Evolutionary conservation across 2,113 vertebrate species (phyloP).

Genomic region (Tachysurus vachellii): DNA sequence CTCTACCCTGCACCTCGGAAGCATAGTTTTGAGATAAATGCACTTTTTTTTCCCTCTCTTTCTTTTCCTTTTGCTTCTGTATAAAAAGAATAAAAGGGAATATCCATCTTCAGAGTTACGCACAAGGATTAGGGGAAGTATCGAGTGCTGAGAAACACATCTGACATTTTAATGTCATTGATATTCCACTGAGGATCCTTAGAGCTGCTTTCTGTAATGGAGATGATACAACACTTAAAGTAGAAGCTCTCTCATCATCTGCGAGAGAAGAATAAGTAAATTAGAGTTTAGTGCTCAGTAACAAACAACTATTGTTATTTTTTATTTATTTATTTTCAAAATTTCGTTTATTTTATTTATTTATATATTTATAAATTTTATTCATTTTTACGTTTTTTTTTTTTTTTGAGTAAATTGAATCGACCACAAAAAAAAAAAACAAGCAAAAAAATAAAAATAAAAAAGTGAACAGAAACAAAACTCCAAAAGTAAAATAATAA

Average conservation of each 20-base stretch:
- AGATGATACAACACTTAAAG: background rate
- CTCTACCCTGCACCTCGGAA: constrained; percentile 7
- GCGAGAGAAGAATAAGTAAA: background rate
- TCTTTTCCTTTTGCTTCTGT: background rate
- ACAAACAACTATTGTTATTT: too few species aligned
- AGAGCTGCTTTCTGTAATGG: background rate
- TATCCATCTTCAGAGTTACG: background rate
- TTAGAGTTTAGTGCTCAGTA: too few species aligned
- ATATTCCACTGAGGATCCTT: background rate
- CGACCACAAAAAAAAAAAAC: too few species aligned
- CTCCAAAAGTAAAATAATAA: too few species aligned
- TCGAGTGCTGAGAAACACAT: background rate
- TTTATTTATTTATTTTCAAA: too few species aligned
- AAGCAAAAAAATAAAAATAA: too few species aligned
- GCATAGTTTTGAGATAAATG: constrained; percentile 18
- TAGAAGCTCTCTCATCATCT: background rate
- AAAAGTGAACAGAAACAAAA: too few species aligned
- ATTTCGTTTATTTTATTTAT: too few species aligned
- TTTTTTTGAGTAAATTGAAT: too few species aligned
- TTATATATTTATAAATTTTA: too few species aligned
- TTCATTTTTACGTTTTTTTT: too few species aligned
- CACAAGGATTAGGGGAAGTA: background rate
- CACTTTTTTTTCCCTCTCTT: background rate
- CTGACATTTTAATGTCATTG: background rate
- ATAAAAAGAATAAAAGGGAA: background rate